Base-by-base conservation (phyloP, 2,888 invertebrate genomes). In the Syritta pipiens region DNA sequence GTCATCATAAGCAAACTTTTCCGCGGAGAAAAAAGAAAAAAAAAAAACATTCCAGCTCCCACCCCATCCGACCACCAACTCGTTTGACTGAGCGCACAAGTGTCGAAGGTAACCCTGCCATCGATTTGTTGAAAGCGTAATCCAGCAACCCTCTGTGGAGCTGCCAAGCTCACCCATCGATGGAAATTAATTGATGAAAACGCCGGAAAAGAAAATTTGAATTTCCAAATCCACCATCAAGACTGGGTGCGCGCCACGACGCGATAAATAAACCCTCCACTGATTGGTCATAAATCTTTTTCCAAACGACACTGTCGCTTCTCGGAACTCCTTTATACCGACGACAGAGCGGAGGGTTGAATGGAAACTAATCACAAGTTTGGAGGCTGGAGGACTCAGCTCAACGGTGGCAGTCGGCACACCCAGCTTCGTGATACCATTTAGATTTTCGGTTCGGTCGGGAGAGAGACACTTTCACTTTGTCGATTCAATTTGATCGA, bases 281-380 rank as follows among this genome's bases (percentile, higher is more conserved):
- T 53, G 69, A 71, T 71, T 77, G 71, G 65, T 60, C 76, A 65
- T 77, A 77, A 77, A 77, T 77, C 69, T 69, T 37, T 57, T 30
- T 32, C 42, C 26, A 51, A 53, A 37, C 46, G 51, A 42, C 65
- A 77, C 60, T 46, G 40, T 42, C 53, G 30, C 10, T 55, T 48
- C 44, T 49, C 4, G 14, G 30, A 28, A 44, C 24, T 26, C 6
- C n/a, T n/a, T n/a, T n/a, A n/a, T n/a, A n/a, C n/a, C n/a, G 26
- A 4, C 2, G 12, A 4, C n/a, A 6, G 35, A 12, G 17, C 7
- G 46, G 59, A 17, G 7, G 32, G 28, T 19, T 12, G 26, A 20
- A 35, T 22, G 44, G 51, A 49, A 62, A 63, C 57, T 69, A 76
- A 76, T 76, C 69, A 63, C 42, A 57, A n/a, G 17, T 37, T 32